These are phyloP conservation scores for Microctenopoma steveboyesi DNA, from an alignment of 2,797 vertebrate genomes.

Conservation along the genomic window DNA sequence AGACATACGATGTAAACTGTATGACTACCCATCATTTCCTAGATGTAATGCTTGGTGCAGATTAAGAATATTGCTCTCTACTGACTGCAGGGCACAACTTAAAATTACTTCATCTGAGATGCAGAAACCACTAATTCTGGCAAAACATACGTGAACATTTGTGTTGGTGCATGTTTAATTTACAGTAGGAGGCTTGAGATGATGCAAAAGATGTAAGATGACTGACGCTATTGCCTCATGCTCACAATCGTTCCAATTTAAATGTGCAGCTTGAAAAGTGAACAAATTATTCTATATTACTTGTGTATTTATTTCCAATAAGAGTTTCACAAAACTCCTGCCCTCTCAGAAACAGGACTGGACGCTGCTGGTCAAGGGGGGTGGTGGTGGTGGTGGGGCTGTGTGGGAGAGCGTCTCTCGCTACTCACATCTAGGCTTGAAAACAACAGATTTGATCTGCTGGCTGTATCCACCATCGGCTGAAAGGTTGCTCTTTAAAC, in stretches of 20 bases:
- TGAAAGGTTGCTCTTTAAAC: constrained; percentile 35
- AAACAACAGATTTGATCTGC: constrained; percentile 37
- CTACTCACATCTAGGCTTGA: constrained; percentile 14
- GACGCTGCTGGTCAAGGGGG: constrained; percentile 18
- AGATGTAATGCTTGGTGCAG: not conserved
- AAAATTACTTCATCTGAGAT: not conserved
- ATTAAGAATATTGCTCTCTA: not conserved
- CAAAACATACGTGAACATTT: not conserved
- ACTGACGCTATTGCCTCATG: not conserved
- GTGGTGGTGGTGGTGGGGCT: not conserved
- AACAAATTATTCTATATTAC: not conserved
- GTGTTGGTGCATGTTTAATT: not conserved
- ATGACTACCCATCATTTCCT: not conserved
- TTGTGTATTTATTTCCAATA: not conserved
- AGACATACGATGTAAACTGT: not conserved
- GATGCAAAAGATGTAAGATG: not conserved
- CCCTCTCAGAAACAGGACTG: constrained; percentile 15
- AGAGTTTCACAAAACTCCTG: not conserved
- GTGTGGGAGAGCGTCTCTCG: constrained; percentile 43
- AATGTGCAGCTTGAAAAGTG: not conserved
- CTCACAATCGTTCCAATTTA: not conserved
- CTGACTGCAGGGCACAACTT: not conserved
- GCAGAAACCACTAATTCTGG: not conserved
- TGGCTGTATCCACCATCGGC: constrained; percentile 3
- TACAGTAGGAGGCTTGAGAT: not conserved